Evolutionary conservation across 2,113 vertebrate genomes (phyloP), one percentile per base, ranked within the genome.

Genomic region (Tachycineta bicolor): DNA sequence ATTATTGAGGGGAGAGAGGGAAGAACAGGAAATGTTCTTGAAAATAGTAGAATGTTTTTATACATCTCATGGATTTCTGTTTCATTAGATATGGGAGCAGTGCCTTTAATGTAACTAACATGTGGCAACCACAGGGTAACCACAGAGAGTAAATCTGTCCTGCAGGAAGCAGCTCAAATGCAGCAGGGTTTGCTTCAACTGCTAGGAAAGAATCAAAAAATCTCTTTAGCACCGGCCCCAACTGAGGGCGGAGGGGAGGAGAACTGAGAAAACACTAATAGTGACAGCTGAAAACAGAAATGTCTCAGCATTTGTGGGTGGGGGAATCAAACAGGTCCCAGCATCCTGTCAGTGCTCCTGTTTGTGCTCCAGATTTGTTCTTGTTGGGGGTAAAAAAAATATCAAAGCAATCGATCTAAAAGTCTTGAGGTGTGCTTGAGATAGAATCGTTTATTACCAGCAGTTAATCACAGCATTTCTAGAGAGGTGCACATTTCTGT

Each of bases 121-220:
- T 94, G 83, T 90, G 88, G 83, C 83, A 81, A 92, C 93, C 96
- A 93, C 93, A 94, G 73, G 62, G 76, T 71, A 92, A 96, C 93
- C 92, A 95, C 96, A 92, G 83, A 34, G 64, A 89, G 83, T 83
- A 95, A 95, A 96, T 97, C 93, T 92, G 92, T 86, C 92, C 80
- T 89, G 65, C 88, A 92, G 86, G 77, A 94, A 94, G 86, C 92
- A 94, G 88, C 69, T 78, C 24, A 75, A 92, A 78, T 86, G 44
- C 83, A 90, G 73, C 73, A 89, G 80, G 33, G 68, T 84, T 97
- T 94, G 68, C 76, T 92, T 92, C 85, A 67, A 23, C 78, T 88
- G 74, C 63, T 83, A 60, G 79, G 68, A 88, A 67, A 88, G 67
- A 70, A 80, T 67, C 3, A 60, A 60, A 88, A 88, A 81, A 41